These are phyloP conservation scores for Elephas maximus DNA, from an alignment of 2,113 vertebrate species.

Conservation along the genomic window DNA sequence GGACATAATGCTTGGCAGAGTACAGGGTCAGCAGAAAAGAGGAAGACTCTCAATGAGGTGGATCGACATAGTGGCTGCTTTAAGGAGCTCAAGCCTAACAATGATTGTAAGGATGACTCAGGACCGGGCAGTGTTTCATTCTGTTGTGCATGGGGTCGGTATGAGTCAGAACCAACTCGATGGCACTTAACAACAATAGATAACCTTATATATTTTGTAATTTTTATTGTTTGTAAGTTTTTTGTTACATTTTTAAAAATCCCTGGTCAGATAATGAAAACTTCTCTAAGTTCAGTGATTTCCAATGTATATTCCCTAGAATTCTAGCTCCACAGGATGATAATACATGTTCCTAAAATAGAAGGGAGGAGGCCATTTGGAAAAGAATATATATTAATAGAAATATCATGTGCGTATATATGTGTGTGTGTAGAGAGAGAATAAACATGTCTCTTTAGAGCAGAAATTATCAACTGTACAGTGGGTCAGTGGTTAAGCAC, in stretches of 20 bases:
- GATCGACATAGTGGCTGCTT: no score
- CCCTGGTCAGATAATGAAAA: background rate
- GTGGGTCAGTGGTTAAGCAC: no score
- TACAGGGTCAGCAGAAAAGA: no score
- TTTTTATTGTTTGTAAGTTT: background rate
- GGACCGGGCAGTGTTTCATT: no score
- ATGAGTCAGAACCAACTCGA: no score
- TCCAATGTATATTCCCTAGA: background rate
- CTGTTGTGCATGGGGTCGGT: no score
- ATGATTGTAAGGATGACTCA: no score
- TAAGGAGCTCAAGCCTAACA: no score
- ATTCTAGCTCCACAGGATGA: background rate
- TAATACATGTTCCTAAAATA: background rate
- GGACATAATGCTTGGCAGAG: no score
- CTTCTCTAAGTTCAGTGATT: background rate
- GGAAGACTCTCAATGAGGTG: no score
- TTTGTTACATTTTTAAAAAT: background rate
- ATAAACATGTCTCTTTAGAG: background rate
- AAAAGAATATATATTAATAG: background rate
- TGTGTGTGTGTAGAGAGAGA: no score
- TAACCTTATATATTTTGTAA: background rate
- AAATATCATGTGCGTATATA: background rate
- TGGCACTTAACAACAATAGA: background rate
- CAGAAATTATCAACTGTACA: background rate
- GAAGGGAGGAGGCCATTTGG: background rate